These are phyloP conservation scores for Aeoliscus strigatus DNA, from an alignment of 2,797 vertebrate species.

Conservation along the genomic window DNA sequence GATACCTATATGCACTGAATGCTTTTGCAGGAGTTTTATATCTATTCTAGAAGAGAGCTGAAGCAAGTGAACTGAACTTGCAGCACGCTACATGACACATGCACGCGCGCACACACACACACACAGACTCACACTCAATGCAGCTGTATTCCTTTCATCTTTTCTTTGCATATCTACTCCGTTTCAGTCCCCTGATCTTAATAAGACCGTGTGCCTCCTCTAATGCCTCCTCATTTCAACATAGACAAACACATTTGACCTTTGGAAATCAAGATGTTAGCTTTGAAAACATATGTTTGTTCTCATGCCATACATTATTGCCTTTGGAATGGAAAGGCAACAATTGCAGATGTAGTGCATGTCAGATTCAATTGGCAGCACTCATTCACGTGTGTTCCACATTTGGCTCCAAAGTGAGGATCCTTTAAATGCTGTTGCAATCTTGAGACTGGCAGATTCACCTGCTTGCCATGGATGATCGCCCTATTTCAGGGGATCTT, in stretches of 20 bases:
- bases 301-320: not conserved
- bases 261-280: conserved; percentile 29
- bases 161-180: no score
- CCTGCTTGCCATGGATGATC: conserved; percentile 67
- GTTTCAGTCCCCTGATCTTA: no score
- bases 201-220: no score
- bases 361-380: conserved; percentile 23
- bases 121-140: no score
- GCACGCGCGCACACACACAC: no score
- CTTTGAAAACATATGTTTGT: conserved; percentile 27
- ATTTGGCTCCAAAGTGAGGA: conserved; percentile 41
- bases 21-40: no score
- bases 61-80: conserved; percentile 25
- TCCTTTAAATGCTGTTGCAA: conserved; percentile 62
- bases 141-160: no score
- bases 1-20: no score
- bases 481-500: conserved; percentile 65
- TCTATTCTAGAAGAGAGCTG: conserved; percentile 5
- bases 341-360: conserved; percentile 12
- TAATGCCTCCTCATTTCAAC: no score
- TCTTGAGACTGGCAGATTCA: conserved; percentile 62
- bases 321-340: conserved; percentile 4
- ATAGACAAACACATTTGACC: no score
- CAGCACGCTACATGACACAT: no score
- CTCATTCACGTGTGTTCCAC: conserved; percentile 21